Base-by-base conservation (phyloP, 2,888 invertebrate species). In the Pristionchus japonicus region DNA sequence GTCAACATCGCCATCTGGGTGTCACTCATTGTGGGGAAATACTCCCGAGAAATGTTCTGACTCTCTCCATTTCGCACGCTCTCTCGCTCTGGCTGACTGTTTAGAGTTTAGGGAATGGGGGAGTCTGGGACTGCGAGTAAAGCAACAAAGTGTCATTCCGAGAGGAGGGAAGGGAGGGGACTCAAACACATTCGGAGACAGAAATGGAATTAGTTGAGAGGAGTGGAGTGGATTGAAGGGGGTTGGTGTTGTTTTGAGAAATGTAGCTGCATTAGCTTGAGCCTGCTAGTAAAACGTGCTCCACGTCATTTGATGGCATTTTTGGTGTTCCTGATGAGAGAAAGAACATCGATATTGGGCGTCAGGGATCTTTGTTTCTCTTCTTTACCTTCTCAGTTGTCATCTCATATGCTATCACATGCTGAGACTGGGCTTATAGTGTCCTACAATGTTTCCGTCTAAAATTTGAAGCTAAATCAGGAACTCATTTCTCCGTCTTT, bases 161-260 rank as follows among this genome's bases (percentile, higher is more conserved):
- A 82, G 49, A 3, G 77, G n/a, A n/a, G n/a, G n/a, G n/a, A n/a
- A n/a, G 20, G 31, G 47, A 47, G 49, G 82, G 20, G 52, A 37
- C 49, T 34, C 52, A 83, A 27, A 37, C 82, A 52, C 82, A 49
- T 49, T 83, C 37, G 34, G 82, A 80, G 49, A 15, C 43, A 31
- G 82, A 83, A 83, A 83, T 57, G 52, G 49, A 49, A 83, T 83
- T 83, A 52, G 52, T 49, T 83, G 82, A 52, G 49, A n/a, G 49
- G 34, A 52, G 82, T 31, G 34, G 23, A 52, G 82, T 83, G 82
- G 82, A 83, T 49, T 52, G 80, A 47, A 31, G 11, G 43, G 17
- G 80, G 11, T 27, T 47, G 27, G 27, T 1, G 47, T 3, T 31
- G 70, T 74, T 74, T 40, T 40, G 23, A 31, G 74, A 74, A 40